Base-by-base conservation (phyloP, 2,113 vertebrate species). In the Alouatta palliata region DNA sequence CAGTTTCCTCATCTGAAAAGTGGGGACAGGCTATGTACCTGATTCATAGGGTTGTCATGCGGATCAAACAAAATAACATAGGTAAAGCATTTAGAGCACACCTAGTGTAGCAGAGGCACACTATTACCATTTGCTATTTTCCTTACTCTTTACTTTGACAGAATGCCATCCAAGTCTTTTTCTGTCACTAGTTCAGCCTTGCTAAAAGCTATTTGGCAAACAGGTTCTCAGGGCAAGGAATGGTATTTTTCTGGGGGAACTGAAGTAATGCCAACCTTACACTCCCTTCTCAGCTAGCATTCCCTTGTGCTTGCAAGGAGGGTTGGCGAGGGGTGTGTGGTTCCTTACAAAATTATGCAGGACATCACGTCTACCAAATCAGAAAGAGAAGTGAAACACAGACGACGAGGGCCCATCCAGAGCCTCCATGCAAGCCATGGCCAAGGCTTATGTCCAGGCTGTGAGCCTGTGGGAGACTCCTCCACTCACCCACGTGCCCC, bases 191-290 rank as follows among this genome's bases (percentile, higher is more conserved):
- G 68, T 19, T 95, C 47, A 87, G 90, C 80, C 96, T 87, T 82
- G 45, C 88, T 96, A 85, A 96, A 87, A 92, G 93, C 77, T 92
- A 43, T 92, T 79, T 96, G 96, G 87, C 90, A 97, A 92, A 82
- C 30, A 87, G 70, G 66, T 82, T 81, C 81, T 95, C 68, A n/a
- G 68, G 79, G 80, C 61, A 94, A 77, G 87, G 92, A 92, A 92
- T n/a, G 71, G 49, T 82, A 20, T 79, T 95, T 92, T 90, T 92
- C 87, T 79, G 84, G 71, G 77, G 85, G 49, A 96, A 95, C 0
- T 87, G 87, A 95, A 88, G 93, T 76, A 91, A 97, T 71, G 52
- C 80, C 90, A 96, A 73, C 76, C 66, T 64, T 32, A 64, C 68
- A 84, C 66, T 96, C 87, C 89, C 64, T 97, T 54, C 90, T 81